These are phyloP conservation scores for Lagenorhynchus albirostris DNA, from an alignment of 2,113 vertebrate genomes.

Conservation along the genomic window DNA sequence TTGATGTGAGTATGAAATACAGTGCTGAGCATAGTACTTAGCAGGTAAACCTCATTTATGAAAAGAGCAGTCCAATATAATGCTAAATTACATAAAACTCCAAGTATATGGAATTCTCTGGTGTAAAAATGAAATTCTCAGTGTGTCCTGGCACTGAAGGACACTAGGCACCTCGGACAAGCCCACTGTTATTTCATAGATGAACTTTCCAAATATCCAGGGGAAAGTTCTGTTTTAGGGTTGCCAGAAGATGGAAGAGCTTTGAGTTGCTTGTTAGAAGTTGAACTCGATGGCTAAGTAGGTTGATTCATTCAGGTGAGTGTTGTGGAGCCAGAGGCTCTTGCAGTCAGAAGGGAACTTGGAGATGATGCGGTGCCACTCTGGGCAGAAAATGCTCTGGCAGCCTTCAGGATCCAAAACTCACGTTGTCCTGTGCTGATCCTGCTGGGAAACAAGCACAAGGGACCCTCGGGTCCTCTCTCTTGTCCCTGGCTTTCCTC, in stretches of 20 bases:
- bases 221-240: neutral
- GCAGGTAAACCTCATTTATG: neutral
- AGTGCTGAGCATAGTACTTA: neutral
- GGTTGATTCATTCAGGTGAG: neutral
- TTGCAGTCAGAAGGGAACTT: neutral
- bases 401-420: neutral
- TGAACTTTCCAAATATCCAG: neutral
- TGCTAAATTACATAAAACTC: neutral
- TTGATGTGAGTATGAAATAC: neutral
- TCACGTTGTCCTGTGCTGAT: rapidly evolving
- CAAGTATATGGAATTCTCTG: neutral
- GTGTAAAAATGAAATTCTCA: neutral
- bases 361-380: neutral
- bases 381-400: neutral
- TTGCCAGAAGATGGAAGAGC: neutral
- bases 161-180: neutral
- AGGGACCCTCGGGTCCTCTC: neutral
- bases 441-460: neutral
- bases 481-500: neutral
- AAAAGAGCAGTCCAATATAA: neutral
- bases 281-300: neutral
- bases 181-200: neutral
- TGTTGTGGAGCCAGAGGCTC: neutral
- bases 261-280: neutral
- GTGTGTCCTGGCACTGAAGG: neutral